Evolutionary conservation across 2,797 vertebrate species (phyloP).

Genomic region (Neopelma chrysocephalum): DNA sequence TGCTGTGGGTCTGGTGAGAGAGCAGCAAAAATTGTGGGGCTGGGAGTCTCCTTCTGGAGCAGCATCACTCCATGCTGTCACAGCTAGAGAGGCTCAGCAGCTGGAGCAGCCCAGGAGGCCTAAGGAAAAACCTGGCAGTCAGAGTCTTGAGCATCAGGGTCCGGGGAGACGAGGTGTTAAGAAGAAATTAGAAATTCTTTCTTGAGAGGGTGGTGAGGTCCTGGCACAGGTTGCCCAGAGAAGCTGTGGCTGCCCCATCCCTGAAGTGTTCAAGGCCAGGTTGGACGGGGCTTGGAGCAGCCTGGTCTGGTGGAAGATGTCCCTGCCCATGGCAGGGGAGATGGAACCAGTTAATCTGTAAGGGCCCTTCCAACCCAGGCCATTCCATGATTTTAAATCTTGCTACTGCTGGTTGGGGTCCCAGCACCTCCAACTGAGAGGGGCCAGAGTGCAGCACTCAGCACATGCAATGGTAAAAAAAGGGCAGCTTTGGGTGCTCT

Average conservation of each 20-base stretch:
- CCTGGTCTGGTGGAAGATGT: not conserved
- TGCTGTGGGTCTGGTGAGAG: not conserved
- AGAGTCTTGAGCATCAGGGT: not conserved
- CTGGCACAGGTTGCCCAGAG: not conserved
- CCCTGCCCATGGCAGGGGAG: not conserved
- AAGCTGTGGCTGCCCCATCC: not conserved
- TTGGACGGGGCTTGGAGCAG: not conserved
- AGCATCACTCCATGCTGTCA: rapidly evolving
- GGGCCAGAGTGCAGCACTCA: not conserved
- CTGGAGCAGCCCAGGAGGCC: not conserved
- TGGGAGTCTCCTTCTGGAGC: not conserved
- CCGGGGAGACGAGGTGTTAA: not conserved
- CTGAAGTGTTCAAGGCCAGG: not conserved
- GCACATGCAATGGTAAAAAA: rapidly evolving
- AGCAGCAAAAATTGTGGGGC: not conserved
- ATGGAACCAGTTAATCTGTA: not conserved
- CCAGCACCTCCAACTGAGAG: rapidly evolving
- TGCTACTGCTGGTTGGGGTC: rapidly evolving
- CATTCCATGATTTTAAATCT: not conserved
- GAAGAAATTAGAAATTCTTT: not conserved
- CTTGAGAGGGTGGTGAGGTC: not conserved
- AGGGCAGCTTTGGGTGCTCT: not conserved
- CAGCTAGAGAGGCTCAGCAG: not conserved
- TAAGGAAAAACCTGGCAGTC: rapidly evolving
- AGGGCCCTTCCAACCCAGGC: not conserved